Percentiles rank a stretch among this genome's conserved stretches.
Evolutionary conservation across 2,797 vertebrate genomes (phyloP).

Genomic region (Coregonus suidteri): DNA sequence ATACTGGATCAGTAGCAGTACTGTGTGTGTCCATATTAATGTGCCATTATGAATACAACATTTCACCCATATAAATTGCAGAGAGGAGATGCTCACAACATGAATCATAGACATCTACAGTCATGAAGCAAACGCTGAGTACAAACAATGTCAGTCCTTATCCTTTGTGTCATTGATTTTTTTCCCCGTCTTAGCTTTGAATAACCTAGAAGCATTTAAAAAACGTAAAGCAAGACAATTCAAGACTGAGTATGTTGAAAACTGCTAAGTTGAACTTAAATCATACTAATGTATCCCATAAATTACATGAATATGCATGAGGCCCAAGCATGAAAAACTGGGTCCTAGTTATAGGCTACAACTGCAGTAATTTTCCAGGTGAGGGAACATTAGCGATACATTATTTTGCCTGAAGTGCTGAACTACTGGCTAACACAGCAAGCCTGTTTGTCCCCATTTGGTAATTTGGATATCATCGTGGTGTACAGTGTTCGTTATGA

Average conservation of each 20-base stretch:
- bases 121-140: background rate
- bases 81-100: background rate
- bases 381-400: background rate
- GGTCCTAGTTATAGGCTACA: background rate
- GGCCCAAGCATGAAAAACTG: background rate
- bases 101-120: background rate
- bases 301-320: background rate
- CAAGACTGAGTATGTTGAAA: background rate
- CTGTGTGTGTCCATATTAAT: too few species aligned
- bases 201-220: background rate
- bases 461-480: too few species aligned
- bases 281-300: background rate
- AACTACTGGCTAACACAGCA: background rate
- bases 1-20: too few species aligned
- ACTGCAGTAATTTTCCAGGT: background rate
- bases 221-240: background rate
- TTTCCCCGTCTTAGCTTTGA: background rate
- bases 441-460: too few species aligned
- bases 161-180: background rate
- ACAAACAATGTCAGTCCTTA: background rate
- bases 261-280: background rate
- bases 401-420: background rate
- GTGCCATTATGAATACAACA: background rate
- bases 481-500: too few species aligned
- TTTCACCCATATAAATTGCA: background rate